A percentile compares a stretch with the other conserved stretches of the same genome.
Conservation (phyloP, 2,888 invertebrate genomes). For the Nephrotoma guestfalica region DNA sequence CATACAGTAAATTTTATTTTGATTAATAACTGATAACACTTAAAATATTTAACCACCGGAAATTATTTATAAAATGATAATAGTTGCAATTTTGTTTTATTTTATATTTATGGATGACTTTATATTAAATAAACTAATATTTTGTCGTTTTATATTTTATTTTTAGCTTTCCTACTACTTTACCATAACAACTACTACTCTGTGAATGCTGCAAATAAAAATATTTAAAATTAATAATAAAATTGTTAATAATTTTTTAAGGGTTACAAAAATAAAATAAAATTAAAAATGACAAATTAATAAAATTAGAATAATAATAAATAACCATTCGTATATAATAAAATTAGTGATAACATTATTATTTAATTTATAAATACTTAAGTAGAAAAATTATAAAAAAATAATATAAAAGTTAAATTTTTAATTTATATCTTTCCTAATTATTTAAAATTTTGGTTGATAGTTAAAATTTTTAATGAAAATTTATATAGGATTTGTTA, state of each 20-base stretch:
- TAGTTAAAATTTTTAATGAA: neutral
- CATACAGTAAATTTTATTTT: neutral
- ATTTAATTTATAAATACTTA: neutral
- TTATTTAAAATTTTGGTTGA: neutral
- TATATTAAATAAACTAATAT: neutral
- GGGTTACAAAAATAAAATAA: neutral
- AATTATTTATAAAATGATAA: neutral
- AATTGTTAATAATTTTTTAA: neutral
- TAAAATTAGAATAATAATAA: neutral
- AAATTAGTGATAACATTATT: neutral
- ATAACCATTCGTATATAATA: neutral
- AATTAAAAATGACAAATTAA: neutral
- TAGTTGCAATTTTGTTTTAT: neutral
- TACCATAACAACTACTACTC: neutral
- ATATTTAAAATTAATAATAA: neutral
- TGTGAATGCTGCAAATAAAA: neutral
- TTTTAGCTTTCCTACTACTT: neutral
- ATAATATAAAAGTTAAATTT: neutral
- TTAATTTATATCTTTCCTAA: neutral
- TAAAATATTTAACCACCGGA: neutral
- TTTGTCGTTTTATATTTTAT: neutral
- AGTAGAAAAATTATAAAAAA: neutral
- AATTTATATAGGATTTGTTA: neutral
- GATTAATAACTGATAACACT: neutral
- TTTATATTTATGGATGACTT: neutral